Conservation (phyloP, 2,888 invertebrate species). For the Rhingia rostrata region DNA sequence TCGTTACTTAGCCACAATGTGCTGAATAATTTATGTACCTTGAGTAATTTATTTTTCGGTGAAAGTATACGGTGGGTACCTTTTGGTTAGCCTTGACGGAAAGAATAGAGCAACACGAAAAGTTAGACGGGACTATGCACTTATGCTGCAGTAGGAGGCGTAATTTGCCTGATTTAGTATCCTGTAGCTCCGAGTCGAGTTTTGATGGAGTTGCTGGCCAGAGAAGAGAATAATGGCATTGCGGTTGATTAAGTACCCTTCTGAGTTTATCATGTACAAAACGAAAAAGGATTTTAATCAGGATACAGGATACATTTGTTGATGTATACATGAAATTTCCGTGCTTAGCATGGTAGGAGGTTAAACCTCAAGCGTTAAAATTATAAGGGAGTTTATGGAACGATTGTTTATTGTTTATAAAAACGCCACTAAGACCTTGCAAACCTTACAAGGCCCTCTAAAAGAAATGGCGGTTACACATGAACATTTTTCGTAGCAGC, state of each 20-base stretch:
- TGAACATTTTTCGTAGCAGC: too few relatives aligned
- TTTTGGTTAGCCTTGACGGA: slow-evolving; percentile 43
- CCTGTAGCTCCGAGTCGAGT: slow-evolving; percentile 40
- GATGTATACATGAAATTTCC: too few relatives aligned
- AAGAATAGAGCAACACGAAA: slow-evolving; percentile 19
- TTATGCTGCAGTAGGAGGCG: slow-evolving; percentile 56
- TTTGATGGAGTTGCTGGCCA: slow-evolving; percentile 60
- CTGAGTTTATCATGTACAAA: neutral
- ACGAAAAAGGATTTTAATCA: too few relatives aligned
- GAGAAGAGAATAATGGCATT: slow-evolving; percentile 55
- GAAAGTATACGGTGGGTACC: slow-evolving; percentile 53
- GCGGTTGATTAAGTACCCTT: slow-evolving; percentile 45
- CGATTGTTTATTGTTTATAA: too few relatives aligned
- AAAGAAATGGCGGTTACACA: too few relatives aligned
- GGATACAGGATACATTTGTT: too few relatives aligned
- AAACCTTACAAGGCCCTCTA: too few relatives aligned
- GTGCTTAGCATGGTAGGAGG: too few relatives aligned
- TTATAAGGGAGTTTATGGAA: too few relatives aligned
- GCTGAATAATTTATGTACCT: slow-evolving; percentile 72
- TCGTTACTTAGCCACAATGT: slow-evolving; percentile 73
- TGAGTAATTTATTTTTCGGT: slow-evolving; percentile 70
- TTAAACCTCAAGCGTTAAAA: too few relatives aligned
- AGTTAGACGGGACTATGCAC: slow-evolving; percentile 62
- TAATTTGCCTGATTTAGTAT: slow-evolving; percentile 69
- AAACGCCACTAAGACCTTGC: too few relatives aligned